Evolutionary conservation across 2,797 vertebrate species (phyloP), one percentile per base, ranked within the genome.

Genomic region (Ceyx erithaca): DNA sequence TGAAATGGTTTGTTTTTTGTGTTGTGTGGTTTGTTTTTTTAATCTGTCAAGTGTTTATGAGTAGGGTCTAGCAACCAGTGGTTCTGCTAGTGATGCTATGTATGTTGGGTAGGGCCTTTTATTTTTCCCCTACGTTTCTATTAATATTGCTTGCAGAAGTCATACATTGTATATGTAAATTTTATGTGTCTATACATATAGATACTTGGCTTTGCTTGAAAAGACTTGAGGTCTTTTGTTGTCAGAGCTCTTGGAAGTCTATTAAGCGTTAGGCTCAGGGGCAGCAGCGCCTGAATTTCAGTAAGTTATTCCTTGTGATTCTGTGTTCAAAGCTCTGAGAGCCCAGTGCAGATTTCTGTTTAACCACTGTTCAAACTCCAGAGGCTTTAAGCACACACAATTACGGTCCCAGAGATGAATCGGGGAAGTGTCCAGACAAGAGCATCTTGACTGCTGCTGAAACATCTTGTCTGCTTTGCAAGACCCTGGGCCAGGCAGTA

Each of bases 121-220:
- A 21, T 55, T 33, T 31, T 25, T 12, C 25, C 17, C 26, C 59
- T 25, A 28, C 4, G 6, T 41, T 41, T 62, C 12, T 41, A 6
- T 20, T 62, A 40, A 40, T 40, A 37, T 54, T n/a, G 19, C 9
- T 51, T 63, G 9, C 46, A 31, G 61, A 31, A 49, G 23, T 61
- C 6, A 6, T 26, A 22, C 12, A 9, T 43, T 61, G 28, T 41
- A 40, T 9, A 2, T 20, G 26, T 28, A 18, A 41, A 49, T 19
- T 41, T 13, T 28, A 9, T 71, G 7, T 30, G 4, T 61, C 7
- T 22, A 7, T 6, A 2, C 5, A 4, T 14, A 15, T 4, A 4
- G 19, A 6, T 14, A 22, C 61, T 31, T 61, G 22, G 18, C n/a
- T 55, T 59, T 43, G 48, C 25, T 54, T 8, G 14, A 45, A 46